Evolutionary conservation across 2,113 vertebrate species (phyloP).

Genomic region (Nerophis ophidion): DNA sequence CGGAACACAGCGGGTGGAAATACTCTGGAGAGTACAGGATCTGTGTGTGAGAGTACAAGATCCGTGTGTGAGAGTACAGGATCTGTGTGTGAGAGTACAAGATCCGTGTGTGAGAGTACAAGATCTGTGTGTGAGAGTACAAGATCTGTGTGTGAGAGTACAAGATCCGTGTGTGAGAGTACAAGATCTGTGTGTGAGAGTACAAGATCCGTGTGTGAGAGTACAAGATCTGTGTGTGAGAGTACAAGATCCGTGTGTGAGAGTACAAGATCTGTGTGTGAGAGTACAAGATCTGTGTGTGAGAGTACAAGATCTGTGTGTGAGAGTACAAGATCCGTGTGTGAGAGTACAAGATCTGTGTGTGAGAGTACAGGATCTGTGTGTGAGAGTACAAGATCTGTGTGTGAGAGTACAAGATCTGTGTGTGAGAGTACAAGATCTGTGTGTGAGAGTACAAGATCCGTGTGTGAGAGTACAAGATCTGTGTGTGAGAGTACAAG

Average conservation of each 20-base stretch:
- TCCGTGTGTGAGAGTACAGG: conserved; percentile 3
- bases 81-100: no score
- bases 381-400: no score
- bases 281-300: conserved; percentile 2
- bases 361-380: conserved; percentile 4
- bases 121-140: conserved; percentile 4
- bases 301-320: conserved; percentile 4
- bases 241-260: conserved; percentile 2
- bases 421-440: conserved; percentile 5
- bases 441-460: conserved; percentile 4
- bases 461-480: conserved; percentile 4
- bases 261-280: conserved; percentile 3
- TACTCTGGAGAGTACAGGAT: conserved; percentile 27
- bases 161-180: conserved; percentile 3
- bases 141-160: conserved; percentile 6
- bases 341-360: conserved; percentile 4
- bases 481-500: conserved; percentile 4
- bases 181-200: conserved; percentile 4
- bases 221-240: conserved; percentile 1
- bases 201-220: conserved; percentile 4
- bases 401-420: conserved; percentile 5
- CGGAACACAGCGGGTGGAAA: conserved; percentile 48
- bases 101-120: no score
- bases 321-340: conserved; percentile 4
- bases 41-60: conserved; percentile 4